These are phyloP conservation scores for Montipora capitata DNA, from an alignment of 92 coral and sea anemone species.

Conservation along the genomic window DNA sequence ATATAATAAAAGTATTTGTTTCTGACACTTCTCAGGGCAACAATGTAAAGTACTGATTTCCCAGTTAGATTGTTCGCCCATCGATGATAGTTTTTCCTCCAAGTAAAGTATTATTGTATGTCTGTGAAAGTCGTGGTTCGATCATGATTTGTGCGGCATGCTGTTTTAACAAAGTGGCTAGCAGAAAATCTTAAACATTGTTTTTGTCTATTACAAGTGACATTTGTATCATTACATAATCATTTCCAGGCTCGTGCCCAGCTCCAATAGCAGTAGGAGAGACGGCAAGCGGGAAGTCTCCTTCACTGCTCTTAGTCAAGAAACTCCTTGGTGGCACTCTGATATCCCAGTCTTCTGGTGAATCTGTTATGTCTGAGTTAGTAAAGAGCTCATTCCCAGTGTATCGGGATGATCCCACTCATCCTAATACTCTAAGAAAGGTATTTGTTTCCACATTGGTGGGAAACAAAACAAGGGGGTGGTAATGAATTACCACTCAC, in stretches of 20 bases:
- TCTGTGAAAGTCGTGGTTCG: too few relatives aligned
- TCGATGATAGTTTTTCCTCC: too few relatives aligned
- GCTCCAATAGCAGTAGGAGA: conserved; percentile 76
- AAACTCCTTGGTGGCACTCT: conserved; percentile 53
- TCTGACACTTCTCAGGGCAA: too few relatives aligned
- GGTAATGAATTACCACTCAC: conserved; percentile 51
- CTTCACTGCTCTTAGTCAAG: conserved; percentile 30
- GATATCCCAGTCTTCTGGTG: conserved; percentile 67
- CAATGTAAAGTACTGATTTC: too few relatives aligned
- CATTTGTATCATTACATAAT: neutral
- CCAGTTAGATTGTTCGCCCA: too few relatives aligned
- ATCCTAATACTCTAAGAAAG: conserved; percentile 33
- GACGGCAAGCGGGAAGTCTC: conserved; percentile 64
- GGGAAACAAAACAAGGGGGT: conserved; percentile 44
- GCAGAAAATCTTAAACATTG: neutral
- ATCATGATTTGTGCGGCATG: too few relatives aligned
- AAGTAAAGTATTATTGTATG: too few relatives aligned
- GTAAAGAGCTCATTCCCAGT: conserved; percentile 60
- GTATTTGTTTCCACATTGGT: conserved; percentile 43
- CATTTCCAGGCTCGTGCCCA: conserved; percentile 64
- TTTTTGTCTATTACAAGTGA: neutral
- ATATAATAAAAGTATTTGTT: too few relatives aligned
- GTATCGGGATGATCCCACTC: conserved; percentile 72
- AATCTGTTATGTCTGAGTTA: conserved; percentile 47
- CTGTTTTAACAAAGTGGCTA: neutral